Evolutionary conservation across 2,113 vertebrate genomes (phyloP), one percentile per base, ranked within the genome.

Genomic region (Paramisgurnus dabryanus): DNA sequence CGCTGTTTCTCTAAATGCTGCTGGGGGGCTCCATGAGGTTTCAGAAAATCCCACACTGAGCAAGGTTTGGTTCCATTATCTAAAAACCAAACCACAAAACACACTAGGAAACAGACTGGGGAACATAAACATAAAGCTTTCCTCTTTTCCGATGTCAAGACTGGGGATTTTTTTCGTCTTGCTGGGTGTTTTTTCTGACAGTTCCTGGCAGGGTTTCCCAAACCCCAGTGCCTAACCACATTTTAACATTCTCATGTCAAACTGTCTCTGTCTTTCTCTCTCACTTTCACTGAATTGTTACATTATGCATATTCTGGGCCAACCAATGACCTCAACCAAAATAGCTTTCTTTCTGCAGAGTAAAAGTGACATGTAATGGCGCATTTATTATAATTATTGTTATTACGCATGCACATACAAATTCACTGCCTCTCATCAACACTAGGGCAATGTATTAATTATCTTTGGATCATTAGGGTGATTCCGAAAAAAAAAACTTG

Each of bases 31-130:
- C 84, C 84, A 79, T 82, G 63, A 72, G 69, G 80, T 87, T 83
- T 85, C 76, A 80, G 66, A 84, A 80, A 67, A 66, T 43, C n/a
- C 72, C 18, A 68, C 73, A 63, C 55, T 6, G 58, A 82, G 88
- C 88, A 87, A 91, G 87, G 84, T 90, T 39, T 76, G 73, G 41
- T 88, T 43, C 86, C 79, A 84, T 85, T 84, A 87, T 89, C 84
- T 84, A 81, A 87, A 22, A 88, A 83, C 82, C 82, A 10, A 57
- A 86, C 90, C 86, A 87, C 88, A 89, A 85, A 67, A 87, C 87
- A 84, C 84, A 80, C 77, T 83, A 78, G 80, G 78, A 80, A 78
- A 71, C 77, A 78, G 85, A 86, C 85, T 68, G 85, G 87, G 84
- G 76, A 88, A 86, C 84, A 85, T 84, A 85, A 87, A 88, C 85